Evolutionary conservation across 1,140 invertebrate genomes (phyloP).

Genomic region (Nebria ingens): DNA sequence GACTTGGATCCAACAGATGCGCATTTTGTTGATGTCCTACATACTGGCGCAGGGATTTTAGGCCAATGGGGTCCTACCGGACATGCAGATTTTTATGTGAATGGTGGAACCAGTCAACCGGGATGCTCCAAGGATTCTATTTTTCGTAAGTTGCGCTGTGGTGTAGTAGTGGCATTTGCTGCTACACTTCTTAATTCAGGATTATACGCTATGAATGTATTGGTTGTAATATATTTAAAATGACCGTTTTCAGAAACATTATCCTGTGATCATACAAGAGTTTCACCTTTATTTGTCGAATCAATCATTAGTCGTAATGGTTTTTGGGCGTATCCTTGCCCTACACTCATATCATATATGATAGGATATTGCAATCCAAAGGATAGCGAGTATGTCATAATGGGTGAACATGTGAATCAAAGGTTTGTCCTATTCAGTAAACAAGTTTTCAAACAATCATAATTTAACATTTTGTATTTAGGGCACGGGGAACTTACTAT

Average conservation of each 20-base stretch:
- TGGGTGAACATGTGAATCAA: conserved; percentile 68
- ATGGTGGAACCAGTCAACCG: conserved; percentile 78
- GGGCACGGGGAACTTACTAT: conserved; percentile 70
- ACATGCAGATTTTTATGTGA: conserved; percentile 84
- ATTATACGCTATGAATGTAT: no score
- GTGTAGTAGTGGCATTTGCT: not conserved
- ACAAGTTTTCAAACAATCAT: conserved; percentile 9
- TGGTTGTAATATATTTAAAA: no score
- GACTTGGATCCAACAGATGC: conserved; percentile 78
- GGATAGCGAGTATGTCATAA: conserved; percentile 64
- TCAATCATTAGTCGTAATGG: conserved; percentile 66
- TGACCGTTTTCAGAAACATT: conserved; percentile 59
- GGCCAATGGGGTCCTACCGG: conserved; percentile 78
- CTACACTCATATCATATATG: conserved; percentile 66
- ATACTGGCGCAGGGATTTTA: conserved; percentile 76
- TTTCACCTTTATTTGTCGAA: conserved; percentile 78
- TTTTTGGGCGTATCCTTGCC: conserved; percentile 73
- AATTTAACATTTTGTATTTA: conserved; percentile 33
- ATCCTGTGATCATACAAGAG: conserved; percentile 79
- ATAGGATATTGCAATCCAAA: conserved; percentile 69
- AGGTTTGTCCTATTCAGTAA: conserved; percentile 54
- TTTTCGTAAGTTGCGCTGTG: conserved; percentile 53
- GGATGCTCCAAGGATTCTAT: conserved; percentile 69
- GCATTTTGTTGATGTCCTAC: conserved; percentile 77
- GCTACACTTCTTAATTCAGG: not conserved